These are phyloP conservation scores for Catocala fraxini DNA, from an alignment of 2,888 invertebrate genomes.

Conservation along the genomic window DNA sequence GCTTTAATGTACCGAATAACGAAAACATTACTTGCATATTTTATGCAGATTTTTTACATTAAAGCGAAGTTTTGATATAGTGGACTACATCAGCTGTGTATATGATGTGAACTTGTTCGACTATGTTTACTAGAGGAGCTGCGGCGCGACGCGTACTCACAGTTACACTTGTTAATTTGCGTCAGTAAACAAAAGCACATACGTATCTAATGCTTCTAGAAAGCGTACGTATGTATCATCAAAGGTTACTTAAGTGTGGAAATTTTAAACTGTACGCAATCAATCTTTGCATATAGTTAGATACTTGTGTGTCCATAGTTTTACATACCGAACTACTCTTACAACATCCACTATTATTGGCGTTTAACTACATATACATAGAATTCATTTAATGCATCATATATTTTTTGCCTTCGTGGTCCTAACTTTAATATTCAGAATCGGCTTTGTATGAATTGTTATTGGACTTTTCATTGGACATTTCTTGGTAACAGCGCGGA, in stretches of 20 bases:
- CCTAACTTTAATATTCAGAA: too few relatives aligned
- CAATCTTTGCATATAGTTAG: not conserved
- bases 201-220: constrained; percentile 37
- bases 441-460: too few relatives aligned
- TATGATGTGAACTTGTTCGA: constrained; percentile 25
- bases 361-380: too few relatives aligned
- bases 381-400: too few relatives aligned
- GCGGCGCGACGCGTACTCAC: constrained; percentile 26
- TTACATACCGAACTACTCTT: not conserved
- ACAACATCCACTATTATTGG: too few relatives aligned
- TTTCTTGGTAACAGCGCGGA: too few relatives aligned
- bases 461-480: too few relatives aligned
- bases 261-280: constrained; percentile 9
- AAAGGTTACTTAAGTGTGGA: constrained; percentile 27
- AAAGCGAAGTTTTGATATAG: constrained; percentile 3
- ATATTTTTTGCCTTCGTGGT: too few relatives aligned
- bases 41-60: not conserved
- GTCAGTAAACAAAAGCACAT: constrained; percentile 21
- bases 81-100: constrained; percentile 3
- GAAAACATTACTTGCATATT: not conserved
- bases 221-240: constrained; percentile 35
- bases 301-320: not conserved
- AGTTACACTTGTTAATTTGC: constrained; percentile 23
- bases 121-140: constrained; percentile 36
- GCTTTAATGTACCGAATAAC: constrained; percentile 5